phyloP scores from a whole-genome alignment of 2,888 invertebrate species.

The Saturnia japonica region DNA sequence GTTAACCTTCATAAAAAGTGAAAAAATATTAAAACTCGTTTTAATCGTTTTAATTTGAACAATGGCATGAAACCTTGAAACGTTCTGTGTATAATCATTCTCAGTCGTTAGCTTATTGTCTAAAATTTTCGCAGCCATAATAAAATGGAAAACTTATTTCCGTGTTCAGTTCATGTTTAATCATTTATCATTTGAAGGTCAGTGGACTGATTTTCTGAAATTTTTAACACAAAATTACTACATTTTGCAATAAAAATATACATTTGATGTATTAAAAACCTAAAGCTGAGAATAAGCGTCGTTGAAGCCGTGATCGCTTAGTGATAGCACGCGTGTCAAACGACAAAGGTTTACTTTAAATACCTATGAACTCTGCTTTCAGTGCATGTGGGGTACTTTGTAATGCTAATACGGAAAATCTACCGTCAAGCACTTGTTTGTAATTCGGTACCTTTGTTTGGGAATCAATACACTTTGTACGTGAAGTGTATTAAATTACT shows the following conservation, averaged over 20 bases:
- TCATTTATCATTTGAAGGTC: slow-evolving; percentile 2
- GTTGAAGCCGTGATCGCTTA: background rate
- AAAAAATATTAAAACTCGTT: slow-evolving; percentile 5
- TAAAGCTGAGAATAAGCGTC: background rate
- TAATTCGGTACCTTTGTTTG: no score
- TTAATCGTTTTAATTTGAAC: background rate
- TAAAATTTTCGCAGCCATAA: background rate
- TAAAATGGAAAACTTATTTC: slow-evolving; percentile 5
- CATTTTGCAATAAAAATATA: background rate
- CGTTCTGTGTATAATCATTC: background rate
- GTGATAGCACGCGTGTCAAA: background rate
- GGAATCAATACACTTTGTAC: no score
- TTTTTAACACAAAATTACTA: no score
- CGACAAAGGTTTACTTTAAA: background rate
- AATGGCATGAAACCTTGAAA: background rate
- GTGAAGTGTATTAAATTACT: no score
- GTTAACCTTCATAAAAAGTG: background rate
- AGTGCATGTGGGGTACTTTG: no score
- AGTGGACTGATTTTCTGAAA: background rate
- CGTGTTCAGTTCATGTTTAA: background rate
- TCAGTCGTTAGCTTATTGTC: background rate
- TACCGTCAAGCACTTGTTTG: no score
- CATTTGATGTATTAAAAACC: background rate
- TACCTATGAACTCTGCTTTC: background rate
- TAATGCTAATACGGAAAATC: no score